A percentile compares a stretch with the other conserved stretches of the same genome.
These are phyloP conservation scores for Corythornis cristatus DNA, from an alignment of 2,113 vertebrate genomes.

Conservation along the genomic window DNA sequence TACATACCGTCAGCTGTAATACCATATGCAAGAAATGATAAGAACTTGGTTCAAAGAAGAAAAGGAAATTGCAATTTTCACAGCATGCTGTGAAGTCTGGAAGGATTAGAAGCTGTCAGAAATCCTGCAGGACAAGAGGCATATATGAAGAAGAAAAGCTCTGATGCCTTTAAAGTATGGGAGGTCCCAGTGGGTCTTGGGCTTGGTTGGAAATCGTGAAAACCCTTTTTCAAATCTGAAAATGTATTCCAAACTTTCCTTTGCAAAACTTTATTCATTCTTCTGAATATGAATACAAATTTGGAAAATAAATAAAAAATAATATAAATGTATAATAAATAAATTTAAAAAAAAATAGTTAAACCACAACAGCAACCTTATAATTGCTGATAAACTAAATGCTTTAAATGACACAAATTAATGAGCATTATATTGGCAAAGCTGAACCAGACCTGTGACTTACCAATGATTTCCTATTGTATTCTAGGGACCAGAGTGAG, in stretches of 20 bases:
- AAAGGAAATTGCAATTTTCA: constrained; percentile 42
- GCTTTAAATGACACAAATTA: not conserved
- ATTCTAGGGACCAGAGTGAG: not conserved
- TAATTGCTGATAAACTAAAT: not conserved
- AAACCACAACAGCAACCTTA: not conserved
- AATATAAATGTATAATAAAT: not conserved
- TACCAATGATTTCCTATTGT: not conserved
- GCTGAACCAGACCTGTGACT: not conserved
- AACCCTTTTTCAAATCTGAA: not conserved
- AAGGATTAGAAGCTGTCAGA: constrained; percentile 38
- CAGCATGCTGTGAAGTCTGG: constrained; percentile 18
- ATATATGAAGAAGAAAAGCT: not conserved
- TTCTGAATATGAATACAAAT: not conserved
- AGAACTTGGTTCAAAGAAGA: constrained; percentile 37
- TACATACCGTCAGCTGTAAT: not conserved
- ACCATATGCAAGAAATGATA: constrained; percentile 47
- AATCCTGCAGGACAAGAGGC: not conserved
- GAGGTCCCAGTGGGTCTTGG: not conserved
- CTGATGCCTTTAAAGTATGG: not conserved
- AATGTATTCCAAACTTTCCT: not conserved
- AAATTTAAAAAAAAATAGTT: not conserved
- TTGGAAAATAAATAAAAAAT: not conserved
- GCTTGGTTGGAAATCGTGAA: not conserved
- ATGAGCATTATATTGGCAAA: not conserved
- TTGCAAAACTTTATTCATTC: not conserved